Evolutionary conservation across 2,888 invertebrate species (phyloP), one percentile per base, ranked within the genome.

Genomic region (Hofmannophila pseudospretella): DNA sequence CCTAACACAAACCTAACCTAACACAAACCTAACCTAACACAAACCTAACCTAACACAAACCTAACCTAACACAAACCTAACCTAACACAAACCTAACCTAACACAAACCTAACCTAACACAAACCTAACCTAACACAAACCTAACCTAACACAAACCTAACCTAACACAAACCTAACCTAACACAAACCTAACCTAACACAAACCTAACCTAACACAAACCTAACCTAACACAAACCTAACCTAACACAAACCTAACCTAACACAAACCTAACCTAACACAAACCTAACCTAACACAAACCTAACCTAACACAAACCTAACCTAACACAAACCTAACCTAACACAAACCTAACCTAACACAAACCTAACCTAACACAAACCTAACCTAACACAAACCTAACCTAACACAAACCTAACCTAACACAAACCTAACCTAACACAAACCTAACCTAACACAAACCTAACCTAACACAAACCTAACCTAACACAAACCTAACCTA

Each of bases 391-490:
- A n/a, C 36, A 36, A 36, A 36, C 36, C 40, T 40, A 37, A 41
- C 40, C 40, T 40, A 40, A 40, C 40, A n/a, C 40, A 36, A 40
- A 40, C 40, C 40, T 40, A 40, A 40, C 40, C 40, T 40, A 40
- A 41, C 41, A n/a, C 41, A 37, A 41, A 41, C 41, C 41, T 41
- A 41, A 41, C 41, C 41, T 41, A 41, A 41, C 41, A n/a, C 41
- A 37, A 41, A 41, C 41, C 37, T 41, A 41, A 38, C 38, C 37
- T 38, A 41, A 41, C 37, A n/a, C 37, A 34, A 41, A 41, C 38
- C 37, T 38, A 41, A 41, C 37, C 41, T 38, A 41, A 38, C 37
- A n/a, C 37, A 34, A 38, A 38, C 38, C 37, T 38, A 38, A 41
- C 37, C 41, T 41, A 38, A 38, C 37, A n/a, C 37, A 38, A 41